phyloP scores from a whole-genome alignment of 92 coral and sea anemone species.

The Galaxea fascicularis region DNA sequence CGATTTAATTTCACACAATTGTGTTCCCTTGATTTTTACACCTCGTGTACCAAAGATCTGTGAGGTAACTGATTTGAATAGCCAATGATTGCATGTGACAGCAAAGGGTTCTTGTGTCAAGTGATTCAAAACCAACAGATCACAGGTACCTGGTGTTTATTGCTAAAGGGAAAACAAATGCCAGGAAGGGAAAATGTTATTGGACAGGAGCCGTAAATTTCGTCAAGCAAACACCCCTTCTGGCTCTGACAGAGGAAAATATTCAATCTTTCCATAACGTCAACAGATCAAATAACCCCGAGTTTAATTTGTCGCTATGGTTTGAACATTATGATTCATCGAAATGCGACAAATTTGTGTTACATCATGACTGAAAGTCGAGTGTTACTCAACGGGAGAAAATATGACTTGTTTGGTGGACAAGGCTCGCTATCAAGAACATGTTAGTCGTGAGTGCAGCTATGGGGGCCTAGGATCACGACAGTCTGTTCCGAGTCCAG shows the following conservation, averaged over 20 bases:
- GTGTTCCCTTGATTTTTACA: neutral
- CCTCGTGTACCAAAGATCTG: neutral
- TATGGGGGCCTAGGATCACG: no score
- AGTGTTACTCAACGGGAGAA: neutral
- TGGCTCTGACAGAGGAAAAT: neutral
- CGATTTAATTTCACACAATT: neutral
- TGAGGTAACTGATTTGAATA: conserved; percentile 50
- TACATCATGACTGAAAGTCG: neutral
- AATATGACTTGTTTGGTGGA: neutral
- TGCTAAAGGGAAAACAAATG: neutral
- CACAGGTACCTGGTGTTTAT: conserved; percentile 45
- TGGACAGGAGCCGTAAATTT: conserved; percentile 3
- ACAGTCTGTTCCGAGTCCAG: no score
- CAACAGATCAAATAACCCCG: conserved; percentile 1
- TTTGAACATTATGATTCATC: neutral
- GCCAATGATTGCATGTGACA: conserved; percentile 40
- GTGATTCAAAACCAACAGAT: conserved; percentile 36
- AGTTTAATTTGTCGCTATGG: neutral
- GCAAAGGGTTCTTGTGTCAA: conserved; percentile 27
- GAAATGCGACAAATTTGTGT: neutral
- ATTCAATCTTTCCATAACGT: neutral
- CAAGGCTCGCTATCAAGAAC: no score
- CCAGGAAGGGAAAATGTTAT: neutral
- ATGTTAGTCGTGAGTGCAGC: no score
- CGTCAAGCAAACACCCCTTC: neutral